These are phyloP conservation scores for Apolygus lucorum DNA, from an alignment of 1,140 invertebrate species.

Conservation along the genomic window DNA sequence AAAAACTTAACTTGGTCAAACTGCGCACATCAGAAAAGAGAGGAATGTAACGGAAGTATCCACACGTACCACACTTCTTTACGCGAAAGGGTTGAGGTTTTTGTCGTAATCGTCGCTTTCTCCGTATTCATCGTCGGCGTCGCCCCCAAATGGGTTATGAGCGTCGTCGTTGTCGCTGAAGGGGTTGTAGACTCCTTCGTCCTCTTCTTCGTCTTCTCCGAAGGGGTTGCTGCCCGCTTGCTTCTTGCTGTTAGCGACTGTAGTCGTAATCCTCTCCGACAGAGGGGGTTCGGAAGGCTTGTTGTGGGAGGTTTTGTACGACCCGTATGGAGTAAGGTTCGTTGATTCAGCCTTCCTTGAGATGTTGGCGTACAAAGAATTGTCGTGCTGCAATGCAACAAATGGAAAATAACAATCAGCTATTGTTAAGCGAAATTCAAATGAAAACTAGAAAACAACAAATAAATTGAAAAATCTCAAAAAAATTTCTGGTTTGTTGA, in stretches of 20 bases:
- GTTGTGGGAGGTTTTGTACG: neutral
- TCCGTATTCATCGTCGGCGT: slow-evolving; percentile 41
- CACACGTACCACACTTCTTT: too few species aligned
- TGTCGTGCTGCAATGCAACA: too few species aligned
- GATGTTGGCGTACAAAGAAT: too few species aligned
- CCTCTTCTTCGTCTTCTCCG: slow-evolving; percentile 35
- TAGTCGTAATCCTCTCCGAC: slow-evolving; percentile 39
- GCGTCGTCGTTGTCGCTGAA: slow-evolving; percentile 32
- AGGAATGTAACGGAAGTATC: too few species aligned
- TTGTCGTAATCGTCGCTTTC: slow-evolving; percentile 49
- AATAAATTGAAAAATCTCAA: too few species aligned
- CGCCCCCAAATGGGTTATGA: slow-evolving; percentile 35
- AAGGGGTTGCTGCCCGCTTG: slow-evolving; percentile 17
- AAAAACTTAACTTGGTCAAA: too few species aligned
- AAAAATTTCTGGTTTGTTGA: too few species aligned
- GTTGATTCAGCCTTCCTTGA: too few species aligned
- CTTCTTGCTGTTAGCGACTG: slow-evolving; percentile 12
- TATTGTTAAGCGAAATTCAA: too few species aligned
- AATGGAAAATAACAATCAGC: too few species aligned
- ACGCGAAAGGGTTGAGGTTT: slow-evolving; percentile 53
- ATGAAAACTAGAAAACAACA: too few species aligned
- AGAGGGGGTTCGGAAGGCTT: neutral
- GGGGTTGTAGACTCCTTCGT: slow-evolving; percentile 39
- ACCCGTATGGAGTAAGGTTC: neutral
- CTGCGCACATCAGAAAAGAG: too few species aligned